Evolutionary conservation across 2,113 vertebrate genomes (phyloP), one percentile per base, ranked within the genome.

Genomic region (Tachycineta bicolor): DNA sequence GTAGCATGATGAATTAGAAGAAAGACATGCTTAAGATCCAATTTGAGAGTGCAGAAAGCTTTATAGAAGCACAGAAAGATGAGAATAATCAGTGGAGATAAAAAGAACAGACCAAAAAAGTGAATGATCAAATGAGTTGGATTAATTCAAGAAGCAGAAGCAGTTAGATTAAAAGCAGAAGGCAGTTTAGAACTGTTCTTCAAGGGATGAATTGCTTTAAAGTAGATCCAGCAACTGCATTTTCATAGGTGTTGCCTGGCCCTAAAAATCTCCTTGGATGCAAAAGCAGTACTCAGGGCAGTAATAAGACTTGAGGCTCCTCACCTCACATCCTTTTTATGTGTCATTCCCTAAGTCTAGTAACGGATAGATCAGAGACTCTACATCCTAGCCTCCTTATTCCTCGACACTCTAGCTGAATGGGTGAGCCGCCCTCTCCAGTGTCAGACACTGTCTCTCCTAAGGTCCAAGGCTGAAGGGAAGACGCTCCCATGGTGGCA

Each of bases 301-400:
- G 18, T 7, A 76, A 37, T 6, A 5, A 31, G 39, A 44, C 16
- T 44, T 14, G 28, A 53, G 12, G 37, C 8, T 79, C 19, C 31
- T 31, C 31, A 4, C 12, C 21, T 70, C 29, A 29, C 18, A 20
- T 5, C 1, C 2, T 41, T 63, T 5, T 20, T 1, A 0, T 14
- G 5, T 60, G 53, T 24, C 9, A 20, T 52, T 71, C 44, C 24
- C 37, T 20, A 10, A 1, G 0, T 67, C 23, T 37, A 50, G 12
- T 31, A 39, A 5, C 6, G 22, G 23, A 12, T 21, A 83, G 43
- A 49, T 21, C 4, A 28, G 47, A 37, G 25, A 23, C 14, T 47
- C 14, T 22, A 14, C 3, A 65, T 23, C 25, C 41, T 15, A 64
- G 5, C n/a, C 24, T 58, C 21, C 25, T 33, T 39, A 10, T 15